phyloP scores from a whole-genome alignment of 2,888 invertebrate genomes.

The Phortica magna region DNA sequence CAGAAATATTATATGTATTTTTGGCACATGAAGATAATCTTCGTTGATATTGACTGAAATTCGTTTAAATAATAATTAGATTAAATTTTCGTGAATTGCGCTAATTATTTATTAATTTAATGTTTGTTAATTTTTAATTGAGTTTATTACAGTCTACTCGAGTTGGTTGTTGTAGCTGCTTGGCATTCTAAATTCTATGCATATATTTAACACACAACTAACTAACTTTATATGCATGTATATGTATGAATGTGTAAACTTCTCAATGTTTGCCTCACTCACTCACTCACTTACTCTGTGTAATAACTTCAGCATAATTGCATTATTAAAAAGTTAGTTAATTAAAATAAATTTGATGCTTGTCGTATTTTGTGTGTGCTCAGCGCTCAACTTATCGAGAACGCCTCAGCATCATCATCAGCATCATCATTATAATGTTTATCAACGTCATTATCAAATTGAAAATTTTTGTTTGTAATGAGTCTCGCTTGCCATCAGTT shows the following conservation, averaged over 20 bases:
- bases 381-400: neutral
- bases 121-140: constrained; percentile 63
- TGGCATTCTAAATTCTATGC: neutral
- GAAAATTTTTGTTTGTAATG: constrained; percentile 22
- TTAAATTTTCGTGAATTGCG: constrained; percentile 62
- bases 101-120: constrained; percentile 63
- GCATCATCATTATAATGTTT: neutral
- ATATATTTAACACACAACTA: neutral
- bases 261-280: neutral
- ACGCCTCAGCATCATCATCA: neutral
- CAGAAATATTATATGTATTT: constrained; percentile 26
- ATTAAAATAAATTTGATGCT: constrained; percentile 60
- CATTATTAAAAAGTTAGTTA: constrained; percentile 54
- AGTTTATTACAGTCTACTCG: constrained; percentile 41
- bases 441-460: constrained; percentile 12
- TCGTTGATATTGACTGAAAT: constrained; percentile 53
- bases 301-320: constrained; percentile 14
- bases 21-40: constrained; percentile 21
- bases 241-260: neutral
- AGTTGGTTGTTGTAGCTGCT: constrained; percentile 26
- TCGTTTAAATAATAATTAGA: constrained; percentile 55
- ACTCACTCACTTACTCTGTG: too few relatives aligned
- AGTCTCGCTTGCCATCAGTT: constrained; percentile 11
- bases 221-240: neutral
- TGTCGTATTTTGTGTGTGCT: neutral